These are phyloP conservation scores for Lasioglossum figueresi DNA, from an alignment of 2,888 invertebrate species.

Conservation along the genomic window DNA sequence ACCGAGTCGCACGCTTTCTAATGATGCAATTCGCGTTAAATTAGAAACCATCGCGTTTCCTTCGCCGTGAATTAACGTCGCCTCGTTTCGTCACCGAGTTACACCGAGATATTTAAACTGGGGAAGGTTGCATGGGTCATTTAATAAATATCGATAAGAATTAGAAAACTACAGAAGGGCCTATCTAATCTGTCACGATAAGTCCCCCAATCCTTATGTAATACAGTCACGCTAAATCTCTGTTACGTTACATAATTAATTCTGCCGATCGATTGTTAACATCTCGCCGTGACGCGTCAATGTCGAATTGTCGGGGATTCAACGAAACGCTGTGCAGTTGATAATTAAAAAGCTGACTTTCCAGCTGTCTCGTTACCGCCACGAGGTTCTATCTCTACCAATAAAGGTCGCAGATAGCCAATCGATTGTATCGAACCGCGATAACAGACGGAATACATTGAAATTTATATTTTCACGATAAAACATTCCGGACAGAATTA, in stretches of 20 bases:
- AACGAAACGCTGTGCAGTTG: not conserved
- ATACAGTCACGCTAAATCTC: not conserved
- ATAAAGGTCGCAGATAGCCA: not conserved
- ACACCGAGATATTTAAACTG: constrained; percentile 16
- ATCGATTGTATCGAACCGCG: not conserved
- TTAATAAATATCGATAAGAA: constrained; percentile 39
- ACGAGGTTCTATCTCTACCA: not conserved
- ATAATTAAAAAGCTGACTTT: not conserved
- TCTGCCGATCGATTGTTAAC: not conserved
- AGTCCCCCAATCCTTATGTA: constrained; percentile 9
- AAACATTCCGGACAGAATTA: not conserved
- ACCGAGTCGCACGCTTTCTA: constrained; percentile 40
- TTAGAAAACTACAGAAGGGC: constrained; percentile 15
- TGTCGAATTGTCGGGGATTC: not conserved
- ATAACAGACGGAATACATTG: not conserved
- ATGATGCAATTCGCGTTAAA: constrained; percentile 40
- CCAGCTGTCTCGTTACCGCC: not conserved
- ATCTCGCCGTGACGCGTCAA: not conserved
- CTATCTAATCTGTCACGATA: constrained; percentile 31
- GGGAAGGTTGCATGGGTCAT: constrained; percentile 24
- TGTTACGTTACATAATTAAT: not conserved
- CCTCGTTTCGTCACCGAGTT: constrained; percentile 19
- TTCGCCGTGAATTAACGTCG: constrained; percentile 18
- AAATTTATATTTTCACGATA: not conserved
- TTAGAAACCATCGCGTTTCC: constrained; percentile 44